Evolutionary conservation across 2,888 invertebrate genomes (phyloP).

Genomic region (Zhengitettix transpicula): DNA sequence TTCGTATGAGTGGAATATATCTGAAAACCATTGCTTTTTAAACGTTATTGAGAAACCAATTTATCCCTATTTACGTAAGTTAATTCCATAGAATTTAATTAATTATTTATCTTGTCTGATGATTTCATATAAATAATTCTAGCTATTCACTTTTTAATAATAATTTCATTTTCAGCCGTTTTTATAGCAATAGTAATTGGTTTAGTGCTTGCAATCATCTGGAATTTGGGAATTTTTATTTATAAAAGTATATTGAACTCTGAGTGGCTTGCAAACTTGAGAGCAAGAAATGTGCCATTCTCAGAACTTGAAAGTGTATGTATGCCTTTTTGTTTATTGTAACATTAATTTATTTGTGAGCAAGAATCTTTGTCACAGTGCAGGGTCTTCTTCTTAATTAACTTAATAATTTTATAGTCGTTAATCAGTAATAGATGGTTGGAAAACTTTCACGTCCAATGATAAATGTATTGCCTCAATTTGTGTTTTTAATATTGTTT

Average conservation of each 20-base stretch:
- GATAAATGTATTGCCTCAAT: too few relatives aligned
- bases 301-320: conserved; percentile 10
- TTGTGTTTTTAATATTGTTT: too few relatives aligned
- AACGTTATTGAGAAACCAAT: too few relatives aligned
- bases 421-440: too few relatives aligned
- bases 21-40: too few relatives aligned
- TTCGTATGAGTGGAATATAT: too few relatives aligned
- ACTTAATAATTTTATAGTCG: too few relatives aligned
- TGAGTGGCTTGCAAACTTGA: conserved; percentile 4
- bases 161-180: conserved; percentile 24
- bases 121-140: not conserved
- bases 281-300: conserved; percentile 8
- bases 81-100: too few relatives aligned
- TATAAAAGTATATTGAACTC: conserved; percentile 4
- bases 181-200: conserved; percentile 25
- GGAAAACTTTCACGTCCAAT: too few relatives aligned
- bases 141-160: not conserved
- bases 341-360: not conserved
- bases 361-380: not conserved
- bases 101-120: too few relatives aligned
- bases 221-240: conserved; percentile 13
- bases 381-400: too few relatives aligned
- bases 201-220: conserved; percentile 17
- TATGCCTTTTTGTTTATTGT: not conserved
- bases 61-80: too few relatives aligned